Base-by-base conservation (phyloP, 2,113 vertebrate species). In the Colius striatus region DNA sequence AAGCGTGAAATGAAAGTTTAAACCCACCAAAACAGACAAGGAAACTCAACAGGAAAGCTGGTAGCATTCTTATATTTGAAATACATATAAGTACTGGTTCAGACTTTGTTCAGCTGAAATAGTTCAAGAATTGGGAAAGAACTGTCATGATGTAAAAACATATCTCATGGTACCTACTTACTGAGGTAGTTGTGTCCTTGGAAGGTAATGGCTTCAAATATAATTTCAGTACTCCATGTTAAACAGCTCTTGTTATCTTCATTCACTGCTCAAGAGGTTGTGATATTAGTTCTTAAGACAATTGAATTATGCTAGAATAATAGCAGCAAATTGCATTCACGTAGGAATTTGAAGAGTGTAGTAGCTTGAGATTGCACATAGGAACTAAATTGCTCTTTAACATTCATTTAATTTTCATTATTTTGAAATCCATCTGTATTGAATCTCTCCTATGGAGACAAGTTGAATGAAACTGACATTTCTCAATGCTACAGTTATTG, bases 301-400 rank as follows among this genome's bases (percentile, higher is more conserved):
- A 88, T 43, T 58, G 71, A 92, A 88, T 84, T 90, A 74, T 66
- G 22, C 55, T 54, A 45, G 51, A 87, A 62, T 62, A 93, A 83
- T 58, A 83, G 41, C 51, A 76, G 38, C 58, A 94, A 90, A 90
- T 92, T 93, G 15, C 62, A 80, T 89, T 89, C 36, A 84, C 29
- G 47, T 51, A 72, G 10, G 48, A 72, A 67, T 38, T 21, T 29
- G 41, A 79, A 86, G 21, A 93, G 25, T 47, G 25, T 62, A 73
- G 47, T 66, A 66, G 32, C 50, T 85, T 94, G 41, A 86, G 71
- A 83, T 51, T 41, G 27, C 45, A 72, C 41, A 61, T 20, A 62
- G 32, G 47, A 90, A 66, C 3, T 4, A 3, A 86, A 70, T 62
- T 85, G 38, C 51, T 92, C 41, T 88, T 94, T 76, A 66, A n/a